Evolutionary conservation across 2,113 vertebrate species (phyloP).

Genomic region (Gymnorhina tibicen): DNA sequence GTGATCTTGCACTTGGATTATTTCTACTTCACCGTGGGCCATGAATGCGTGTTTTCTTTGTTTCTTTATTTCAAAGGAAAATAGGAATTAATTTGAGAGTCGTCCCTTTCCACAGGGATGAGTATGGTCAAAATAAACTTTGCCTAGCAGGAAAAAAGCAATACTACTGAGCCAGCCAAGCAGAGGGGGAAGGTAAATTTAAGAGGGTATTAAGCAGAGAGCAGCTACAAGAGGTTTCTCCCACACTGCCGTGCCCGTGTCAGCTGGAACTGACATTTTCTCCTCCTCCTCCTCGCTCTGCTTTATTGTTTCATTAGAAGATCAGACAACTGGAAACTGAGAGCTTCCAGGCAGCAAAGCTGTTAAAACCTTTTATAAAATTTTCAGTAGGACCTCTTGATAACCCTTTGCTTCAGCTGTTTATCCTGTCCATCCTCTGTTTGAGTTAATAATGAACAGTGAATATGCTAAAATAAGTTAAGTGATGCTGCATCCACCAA

Average conservation of each 20-base stretch:
- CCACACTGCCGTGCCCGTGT: accelerated
- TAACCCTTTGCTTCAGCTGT: neutral
- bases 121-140: neutral
- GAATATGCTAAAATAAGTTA: neutral
- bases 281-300: neutral
- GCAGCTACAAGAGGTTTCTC: neutral
- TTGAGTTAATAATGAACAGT: neutral
- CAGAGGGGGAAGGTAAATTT: neutral
- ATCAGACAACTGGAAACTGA: neutral
- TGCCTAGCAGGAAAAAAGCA: neutral
- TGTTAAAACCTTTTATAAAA: neutral
- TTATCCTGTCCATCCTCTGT: neutral
- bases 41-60: neutral
- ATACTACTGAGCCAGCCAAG: neutral
- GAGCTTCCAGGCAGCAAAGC: neutral
- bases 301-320: neutral
- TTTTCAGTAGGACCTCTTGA: neutral
- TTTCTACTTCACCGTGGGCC: neutral
- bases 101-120: neutral
- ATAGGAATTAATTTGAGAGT: neutral
- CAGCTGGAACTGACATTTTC: neutral
- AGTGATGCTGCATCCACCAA: neutral
- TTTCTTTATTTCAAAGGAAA: neutral
- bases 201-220: neutral
- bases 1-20: neutral